Conservation (phyloP, 2,888 invertebrate genomes). For the Watsonalla cultraria region DNA sequence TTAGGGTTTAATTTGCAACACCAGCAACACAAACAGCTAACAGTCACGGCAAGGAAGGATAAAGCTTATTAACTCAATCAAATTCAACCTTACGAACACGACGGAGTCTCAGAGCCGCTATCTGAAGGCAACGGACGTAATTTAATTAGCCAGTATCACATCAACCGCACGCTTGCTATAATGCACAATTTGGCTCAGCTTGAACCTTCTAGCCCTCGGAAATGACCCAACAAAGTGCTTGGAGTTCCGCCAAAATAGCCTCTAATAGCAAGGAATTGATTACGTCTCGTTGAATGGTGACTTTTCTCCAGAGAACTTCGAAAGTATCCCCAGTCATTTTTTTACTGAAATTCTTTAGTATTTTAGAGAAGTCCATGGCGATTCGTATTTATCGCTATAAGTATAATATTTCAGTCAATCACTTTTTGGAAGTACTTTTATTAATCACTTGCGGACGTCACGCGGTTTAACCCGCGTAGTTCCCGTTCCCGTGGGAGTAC, state of each 20-base stretch:
- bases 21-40: too few relatives aligned
- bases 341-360: too few relatives aligned
- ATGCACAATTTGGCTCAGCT: background rate
- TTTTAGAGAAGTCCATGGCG: too few relatives aligned
- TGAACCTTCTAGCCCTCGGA: background rate
- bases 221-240: background rate
- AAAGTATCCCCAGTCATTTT: too few relatives aligned
- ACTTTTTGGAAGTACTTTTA: too few relatives aligned
- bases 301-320: too few relatives aligned
- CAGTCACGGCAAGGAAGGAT: background rate
- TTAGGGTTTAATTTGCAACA: too few relatives aligned
- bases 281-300: background rate
- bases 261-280: background rate
- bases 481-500: too few relatives aligned
- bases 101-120: background rate
- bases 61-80: background rate
- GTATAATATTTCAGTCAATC: too few relatives aligned
- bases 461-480: too few relatives aligned
- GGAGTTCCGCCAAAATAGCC: background rate
- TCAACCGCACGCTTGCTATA: background rate
- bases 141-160: background rate
- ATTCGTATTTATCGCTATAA: too few relatives aligned
- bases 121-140: background rate
- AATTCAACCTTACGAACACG: background rate
- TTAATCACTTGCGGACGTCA: too few relatives aligned